Evolutionary conservation across 2,113 vertebrate species (phyloP).

Genomic region (Lepus americanus): DNA sequence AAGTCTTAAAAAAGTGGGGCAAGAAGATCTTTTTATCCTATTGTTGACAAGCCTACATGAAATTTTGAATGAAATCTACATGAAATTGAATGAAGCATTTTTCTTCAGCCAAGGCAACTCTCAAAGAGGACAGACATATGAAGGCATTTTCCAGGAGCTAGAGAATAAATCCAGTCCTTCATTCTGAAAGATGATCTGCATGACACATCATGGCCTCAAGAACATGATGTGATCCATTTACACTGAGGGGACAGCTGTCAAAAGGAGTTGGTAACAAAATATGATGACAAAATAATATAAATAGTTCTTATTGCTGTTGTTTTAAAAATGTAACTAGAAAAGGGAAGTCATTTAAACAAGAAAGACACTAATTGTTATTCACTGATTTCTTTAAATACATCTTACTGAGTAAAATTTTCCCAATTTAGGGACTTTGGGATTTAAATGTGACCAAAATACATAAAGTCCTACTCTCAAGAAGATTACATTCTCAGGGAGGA

Average conservation of each 20-base stretch:
- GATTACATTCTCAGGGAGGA: not conserved
- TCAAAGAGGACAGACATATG: not conserved
- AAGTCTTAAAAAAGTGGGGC: not conserved
- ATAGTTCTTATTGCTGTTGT: not conserved
- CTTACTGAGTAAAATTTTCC: not conserved
- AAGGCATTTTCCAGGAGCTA: not conserved
- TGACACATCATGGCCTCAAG: not conserved
- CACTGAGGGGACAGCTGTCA: not conserved
- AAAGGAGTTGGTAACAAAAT: not conserved
- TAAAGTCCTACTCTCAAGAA: not conserved
- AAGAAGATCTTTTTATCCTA: not conserved
- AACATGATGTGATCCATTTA: not conserved
- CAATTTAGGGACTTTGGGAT: not conserved
- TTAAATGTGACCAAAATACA: not conserved
- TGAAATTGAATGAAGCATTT: not conserved
- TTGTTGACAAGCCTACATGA: not conserved
- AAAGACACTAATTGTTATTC: not conserved
- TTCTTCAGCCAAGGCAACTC: not conserved
- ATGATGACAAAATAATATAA: not conserved
- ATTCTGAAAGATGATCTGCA: not conserved
- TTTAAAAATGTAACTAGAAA: conserved; percentile 17
- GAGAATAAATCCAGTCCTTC: not conserved
- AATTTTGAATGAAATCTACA: not conserved
- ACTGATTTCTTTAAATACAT: not conserved
- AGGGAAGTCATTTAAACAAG: not conserved